Conservation (phyloP, 2,888 invertebrate species). For the Sarcophaga variegata region DNA sequence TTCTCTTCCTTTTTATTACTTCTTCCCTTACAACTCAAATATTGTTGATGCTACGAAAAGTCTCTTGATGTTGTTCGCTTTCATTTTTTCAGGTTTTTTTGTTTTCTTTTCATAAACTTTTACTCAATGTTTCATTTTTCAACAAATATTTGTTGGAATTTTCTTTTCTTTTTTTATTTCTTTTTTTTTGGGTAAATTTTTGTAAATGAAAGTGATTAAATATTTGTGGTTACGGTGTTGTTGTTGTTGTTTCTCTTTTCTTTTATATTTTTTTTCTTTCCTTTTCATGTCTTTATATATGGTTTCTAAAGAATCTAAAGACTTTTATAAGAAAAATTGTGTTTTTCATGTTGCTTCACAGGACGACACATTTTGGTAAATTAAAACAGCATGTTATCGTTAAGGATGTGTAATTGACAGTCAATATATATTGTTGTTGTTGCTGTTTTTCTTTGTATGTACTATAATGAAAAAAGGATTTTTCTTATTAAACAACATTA, state of each 20-base stretch:
- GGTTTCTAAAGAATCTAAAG: slow-evolving; percentile 2
- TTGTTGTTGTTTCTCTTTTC: neutral
- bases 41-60: slow-evolving; percentile 6
- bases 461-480: neutral
- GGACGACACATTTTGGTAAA: slow-evolving; percentile 36
- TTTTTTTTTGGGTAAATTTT: slow-evolving; percentile 2
- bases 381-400: slow-evolving; percentile 41
- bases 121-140: slow-evolving; percentile 16
- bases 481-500: neutral
- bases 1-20: neutral
- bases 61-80: neutral
- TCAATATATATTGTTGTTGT: neutral
- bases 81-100: neutral
- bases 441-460: too few species aligned
- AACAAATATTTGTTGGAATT: neutral
- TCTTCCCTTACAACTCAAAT: slow-evolving; percentile 33
- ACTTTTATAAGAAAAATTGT: neutral
- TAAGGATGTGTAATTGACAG: slow-evolving; percentile 4
- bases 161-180: neutral
- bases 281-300: neutral
- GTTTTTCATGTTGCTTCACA: neutral
- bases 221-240: neutral
- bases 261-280: neutral
- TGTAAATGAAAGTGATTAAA: slow-evolving; percentile 48
- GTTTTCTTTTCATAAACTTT: slow-evolving; percentile 31